phyloP scores from a whole-genome alignment of 2,888 invertebrate genomes.

The Rotaria magnacalcarata region DNA sequence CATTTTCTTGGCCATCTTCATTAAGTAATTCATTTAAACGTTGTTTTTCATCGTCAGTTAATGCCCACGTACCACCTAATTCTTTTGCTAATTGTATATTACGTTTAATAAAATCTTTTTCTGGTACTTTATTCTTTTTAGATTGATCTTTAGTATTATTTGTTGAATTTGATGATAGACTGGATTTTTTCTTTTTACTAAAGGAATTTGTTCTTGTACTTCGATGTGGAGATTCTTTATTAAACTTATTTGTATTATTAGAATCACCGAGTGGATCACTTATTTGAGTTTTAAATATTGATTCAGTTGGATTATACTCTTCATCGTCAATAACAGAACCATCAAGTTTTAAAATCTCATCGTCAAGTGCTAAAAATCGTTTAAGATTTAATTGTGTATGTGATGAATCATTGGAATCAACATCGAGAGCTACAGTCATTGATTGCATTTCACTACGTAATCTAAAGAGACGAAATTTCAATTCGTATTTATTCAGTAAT shows the following conservation, averaged over 20 bases:
- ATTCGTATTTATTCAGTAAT: too few relatives aligned
- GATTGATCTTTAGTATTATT: conserved; percentile 18
- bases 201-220: background rate
- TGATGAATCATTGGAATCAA: background rate
- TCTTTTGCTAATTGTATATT: conserved; percentile 45
- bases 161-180: background rate
- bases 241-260: background rate
- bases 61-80: conserved; percentile 40
- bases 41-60: conserved; percentile 46
- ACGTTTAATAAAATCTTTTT: conserved; percentile 45
- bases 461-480: background rate
- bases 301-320: background rate
- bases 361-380: conserved; percentile 29
- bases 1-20: conserved; percentile 32
- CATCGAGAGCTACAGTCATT: background rate
- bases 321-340: background rate
- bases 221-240: background rate
- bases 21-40: conserved; percentile 41
- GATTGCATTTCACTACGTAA: conserved; percentile 34
- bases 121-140: conserved; percentile 26
- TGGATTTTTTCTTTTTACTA: conserved; percentile 34
- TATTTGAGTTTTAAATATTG: conserved; percentile 45
- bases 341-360: conserved; percentile 11
- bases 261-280: conserved; percentile 12
- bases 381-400: background rate